These are phyloP conservation scores for Dasypus novemcinctus DNA, from an alignment of 2,113 vertebrate genomes.

Conservation along the genomic window DNA sequence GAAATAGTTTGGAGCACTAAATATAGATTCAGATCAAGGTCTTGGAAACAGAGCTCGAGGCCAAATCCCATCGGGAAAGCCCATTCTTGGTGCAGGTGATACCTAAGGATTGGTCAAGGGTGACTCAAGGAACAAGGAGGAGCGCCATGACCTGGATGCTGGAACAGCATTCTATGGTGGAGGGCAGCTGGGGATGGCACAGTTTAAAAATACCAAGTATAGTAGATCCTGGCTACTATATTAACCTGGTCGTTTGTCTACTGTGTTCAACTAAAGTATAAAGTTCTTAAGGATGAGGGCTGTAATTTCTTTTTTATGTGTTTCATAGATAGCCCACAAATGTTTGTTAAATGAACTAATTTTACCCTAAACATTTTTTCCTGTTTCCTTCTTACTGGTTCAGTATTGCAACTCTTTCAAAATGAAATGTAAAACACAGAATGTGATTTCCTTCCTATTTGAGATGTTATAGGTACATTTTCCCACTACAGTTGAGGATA, in stretches of 20 bases:
- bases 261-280: slow-evolving; percentile 4
- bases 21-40: not conserved
- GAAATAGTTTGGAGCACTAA: not conserved
- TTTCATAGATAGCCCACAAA: not conserved
- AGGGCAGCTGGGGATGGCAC: not conserved
- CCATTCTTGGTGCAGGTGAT: not conserved
- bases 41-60: not conserved
- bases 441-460: not conserved
- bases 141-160: not conserved
- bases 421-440: slow-evolving; percentile 26
- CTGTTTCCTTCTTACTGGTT: slow-evolving; percentile 4
- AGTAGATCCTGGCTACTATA: not conserved
- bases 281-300: not conserved
- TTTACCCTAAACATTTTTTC: slow-evolving; percentile 29
- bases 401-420: not conserved
- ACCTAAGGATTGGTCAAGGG: not conserved
- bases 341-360: slow-evolving; percentile 31
- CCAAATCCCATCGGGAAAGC: not conserved
- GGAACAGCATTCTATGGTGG: not conserved
- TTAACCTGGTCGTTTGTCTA: not conserved
- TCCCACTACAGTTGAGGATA: not conserved
- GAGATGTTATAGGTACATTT: not conserved
- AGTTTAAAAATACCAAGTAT: not conserved
- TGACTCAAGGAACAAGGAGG: not conserved
- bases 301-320: slow-evolving; percentile 39